Base-by-base conservation (phyloP, 2,113 vertebrate genomes). In the Mustela lutreola region DNA sequence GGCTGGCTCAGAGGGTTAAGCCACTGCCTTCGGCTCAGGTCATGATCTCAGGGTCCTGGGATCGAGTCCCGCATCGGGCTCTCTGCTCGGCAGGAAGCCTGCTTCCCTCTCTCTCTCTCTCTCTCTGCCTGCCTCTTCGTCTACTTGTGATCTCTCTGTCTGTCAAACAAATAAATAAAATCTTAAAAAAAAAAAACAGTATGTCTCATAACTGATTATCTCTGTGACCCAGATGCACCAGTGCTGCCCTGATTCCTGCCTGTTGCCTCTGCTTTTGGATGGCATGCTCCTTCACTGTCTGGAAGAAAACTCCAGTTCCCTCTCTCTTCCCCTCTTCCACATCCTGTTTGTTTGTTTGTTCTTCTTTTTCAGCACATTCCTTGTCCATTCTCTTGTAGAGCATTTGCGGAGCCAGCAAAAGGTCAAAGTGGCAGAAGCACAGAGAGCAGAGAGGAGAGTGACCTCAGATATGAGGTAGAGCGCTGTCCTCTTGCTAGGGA, bases 381-480 rank as follows among this genome's bases (percentile, higher is more conserved):
- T 88, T 70, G 42, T 21, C 81, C 5, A 0, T 88, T 91, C 22
- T 71, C 42, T 81, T 7, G 0, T 26, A 71, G 62, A 73, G 24
- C 53, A 76, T 80, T 93, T 75, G 86, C 63, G 56, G 91, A 87
- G 11, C 48, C 63, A 80, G 14, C 24, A 31, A 45, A 58, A 94
- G 56, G 16, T 84, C 80, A 80, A 39, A 42, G 18, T 62, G 75
- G 28, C 4, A 0, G 45, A 36, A 75, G 16, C 60, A 11, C 11
- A 31, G 21, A 42, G 62, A 88, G 11, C 11, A 26, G 33, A 42
- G 56, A 88, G n/a, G 39, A 91, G 24, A 36, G 67, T 48, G 58
- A 31, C 63, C 50, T 39, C 31, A 71, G n/a, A 91, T 22, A 65
- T 60, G 90, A 97, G 97, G 97, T 95, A 87, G 78, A 50, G 42